These are phyloP conservation scores for Platichthys stellatus DNA, from an alignment of 2,113 vertebrate genomes.

Conservation along the genomic window DNA sequence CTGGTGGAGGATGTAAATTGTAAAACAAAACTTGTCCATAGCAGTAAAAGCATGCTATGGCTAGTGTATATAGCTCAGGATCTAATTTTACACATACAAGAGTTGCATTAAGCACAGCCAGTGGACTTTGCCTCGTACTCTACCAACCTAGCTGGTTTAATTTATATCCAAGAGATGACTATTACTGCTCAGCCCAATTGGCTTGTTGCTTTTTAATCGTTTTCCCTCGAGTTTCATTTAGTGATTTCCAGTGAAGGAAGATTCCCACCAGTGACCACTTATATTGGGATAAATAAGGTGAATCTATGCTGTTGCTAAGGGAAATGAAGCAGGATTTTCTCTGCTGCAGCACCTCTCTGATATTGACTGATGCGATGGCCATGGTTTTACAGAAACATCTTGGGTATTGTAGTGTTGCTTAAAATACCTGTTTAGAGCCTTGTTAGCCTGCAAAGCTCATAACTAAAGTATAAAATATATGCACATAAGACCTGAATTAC, in stretches of 20 bases:
- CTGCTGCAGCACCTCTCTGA: neutral
- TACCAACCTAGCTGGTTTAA: neutral
- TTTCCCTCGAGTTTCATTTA: neutral
- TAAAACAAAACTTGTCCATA: neutral
- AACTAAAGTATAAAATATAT: neutral
- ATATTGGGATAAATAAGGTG: constrained; percentile 3
- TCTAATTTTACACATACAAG: neutral
- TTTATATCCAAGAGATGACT: neutral
- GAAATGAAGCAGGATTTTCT: neutral
- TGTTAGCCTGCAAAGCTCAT: neutral
- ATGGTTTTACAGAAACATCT: neutral
- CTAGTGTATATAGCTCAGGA: constrained; percentile 6
- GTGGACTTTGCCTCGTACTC: constrained; percentile 6
- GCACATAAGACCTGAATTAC: constrained; percentile 27
- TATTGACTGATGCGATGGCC: neutral
- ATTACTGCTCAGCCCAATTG: neutral
- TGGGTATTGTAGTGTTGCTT: neutral
- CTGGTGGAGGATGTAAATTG: neutral
- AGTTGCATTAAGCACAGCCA: neutral
- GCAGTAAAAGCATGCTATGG: neutral
- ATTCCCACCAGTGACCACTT: neutral
- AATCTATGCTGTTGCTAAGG: neutral
- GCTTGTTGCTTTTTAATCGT: neutral
- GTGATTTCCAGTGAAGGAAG: neutral
- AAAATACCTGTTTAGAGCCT: neutral